Percentiles rank a stretch among this genome's conserved stretches.
phyloP scores from a whole-genome alignment of 2,888 invertebrate species.

The Campoletis raptor region DNA sequence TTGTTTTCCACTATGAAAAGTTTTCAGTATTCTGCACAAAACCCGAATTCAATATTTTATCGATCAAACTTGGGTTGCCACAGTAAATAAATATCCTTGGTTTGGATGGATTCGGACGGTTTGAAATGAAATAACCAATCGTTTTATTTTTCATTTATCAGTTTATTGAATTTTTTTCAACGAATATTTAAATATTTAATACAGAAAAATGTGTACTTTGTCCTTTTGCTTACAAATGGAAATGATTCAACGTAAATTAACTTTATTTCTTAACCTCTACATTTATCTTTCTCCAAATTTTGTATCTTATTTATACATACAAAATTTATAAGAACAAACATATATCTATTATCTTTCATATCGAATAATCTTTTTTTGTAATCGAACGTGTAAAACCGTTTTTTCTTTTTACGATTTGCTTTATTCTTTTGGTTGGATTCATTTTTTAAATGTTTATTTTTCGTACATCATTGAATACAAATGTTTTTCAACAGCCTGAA shows the following conservation, averaged over 20 bases:
- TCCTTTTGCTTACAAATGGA: slow-evolving; percentile 20
- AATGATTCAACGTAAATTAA: neutral
- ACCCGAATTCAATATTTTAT: slow-evolving; percentile 8
- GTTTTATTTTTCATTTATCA: slow-evolving; percentile 23
- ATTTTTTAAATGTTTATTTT: neutral
- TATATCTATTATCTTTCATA: slow-evolving; percentile 12
- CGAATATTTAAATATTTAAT: slow-evolving; percentile 34
- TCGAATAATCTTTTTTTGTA: slow-evolving; percentile 11
- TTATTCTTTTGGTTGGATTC: neutral
- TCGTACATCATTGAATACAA: neutral
- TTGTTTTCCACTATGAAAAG: slow-evolving; percentile 40
- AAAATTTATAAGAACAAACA: slow-evolving; percentile 41
- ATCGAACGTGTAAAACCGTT: slow-evolving; percentile 31
- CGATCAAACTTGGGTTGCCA: slow-evolving; percentile 66
- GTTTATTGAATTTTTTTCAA: slow-evolving; percentile 48
- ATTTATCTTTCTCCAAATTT: slow-evolving; percentile 16
- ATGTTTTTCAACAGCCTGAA: slow-evolving; percentile 4
- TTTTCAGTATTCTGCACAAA: neutral
- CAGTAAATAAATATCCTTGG: slow-evolving; percentile 11
- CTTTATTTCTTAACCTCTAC: neutral
- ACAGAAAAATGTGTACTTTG: slow-evolving; percentile 31
- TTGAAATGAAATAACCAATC: neutral
- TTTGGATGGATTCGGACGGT: neutral
- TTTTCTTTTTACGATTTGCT: slow-evolving; percentile 15
- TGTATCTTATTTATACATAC: slow-evolving; percentile 32